A percentile compares a stretch with the other conserved stretches of the same genome.
phyloP scores from a whole-genome alignment of 2,113 vertebrate genomes.

The Actenoides hombroni region DNA sequence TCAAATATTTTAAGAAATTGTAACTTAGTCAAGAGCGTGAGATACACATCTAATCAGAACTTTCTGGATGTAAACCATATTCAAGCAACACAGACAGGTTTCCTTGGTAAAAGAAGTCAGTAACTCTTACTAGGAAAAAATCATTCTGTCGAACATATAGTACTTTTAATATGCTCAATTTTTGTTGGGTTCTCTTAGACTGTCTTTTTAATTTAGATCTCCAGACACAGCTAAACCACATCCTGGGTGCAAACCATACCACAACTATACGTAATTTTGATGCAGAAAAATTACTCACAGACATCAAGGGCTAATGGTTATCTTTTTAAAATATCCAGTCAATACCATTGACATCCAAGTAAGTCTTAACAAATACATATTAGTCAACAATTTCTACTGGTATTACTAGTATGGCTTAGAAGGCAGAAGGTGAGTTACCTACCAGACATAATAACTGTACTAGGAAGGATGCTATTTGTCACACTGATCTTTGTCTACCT shows the following conservation, averaged over 20 bases:
- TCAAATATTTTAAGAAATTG: background rate
- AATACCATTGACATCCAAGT: background rate
- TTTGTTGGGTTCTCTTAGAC: background rate
- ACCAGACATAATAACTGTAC: background rate
- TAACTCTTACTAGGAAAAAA: background rate
- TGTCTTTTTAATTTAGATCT: slow-evolving; percentile 29
- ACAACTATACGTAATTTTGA: background rate
- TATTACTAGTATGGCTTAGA: background rate
- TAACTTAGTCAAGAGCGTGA: background rate
- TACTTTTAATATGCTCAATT: background rate
- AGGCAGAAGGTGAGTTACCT: background rate
- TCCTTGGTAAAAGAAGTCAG: background rate
- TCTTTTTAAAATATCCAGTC: background rate
- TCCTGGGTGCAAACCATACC: background rate
- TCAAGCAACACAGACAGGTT: background rate
- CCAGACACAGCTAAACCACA: slow-evolving; percentile 6
- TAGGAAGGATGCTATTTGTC: background rate
- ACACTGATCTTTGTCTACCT: background rate
- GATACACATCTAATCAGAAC: background rate
- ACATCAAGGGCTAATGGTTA: background rate
- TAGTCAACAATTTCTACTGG: slow-evolving; percentile 5
- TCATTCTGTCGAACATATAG: background rate
- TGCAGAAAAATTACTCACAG: background rate
- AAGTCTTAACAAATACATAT: background rate
- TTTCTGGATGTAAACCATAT: background rate